Evolutionary conservation across 2,888 invertebrate genomes (phyloP), one percentile per base, ranked within the genome.

Genomic region (Rhingia campestris): DNA sequence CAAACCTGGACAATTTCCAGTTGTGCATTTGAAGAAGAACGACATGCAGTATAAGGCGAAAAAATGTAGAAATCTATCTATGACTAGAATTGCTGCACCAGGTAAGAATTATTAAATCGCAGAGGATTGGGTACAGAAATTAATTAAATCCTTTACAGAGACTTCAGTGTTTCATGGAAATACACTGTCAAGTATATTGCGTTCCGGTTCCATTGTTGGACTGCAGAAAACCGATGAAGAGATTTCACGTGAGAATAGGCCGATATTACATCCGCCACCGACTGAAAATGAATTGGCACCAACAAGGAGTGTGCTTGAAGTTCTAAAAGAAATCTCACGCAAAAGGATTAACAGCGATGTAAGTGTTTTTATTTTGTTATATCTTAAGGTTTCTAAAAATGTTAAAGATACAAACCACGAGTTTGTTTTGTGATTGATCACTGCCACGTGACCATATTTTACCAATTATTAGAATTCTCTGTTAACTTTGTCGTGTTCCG

Each of bases 241-340:
- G 67, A 73, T 90, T 33, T 89, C 89, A 0, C 86, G 89, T 2
- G 91, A 91, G 49, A 91, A 91, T 88, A 86, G 90, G 3, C 91
- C 91, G 0, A 91, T 90, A 59, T 30, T 90, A 58, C 90, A 90
- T 80, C 90, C 90, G 5, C 89, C 89, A 2, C 88, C 89, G 30
- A 88, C 89, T 0, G 91, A 90, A 59, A 89, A 88, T 63, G 92
- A 92, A 70, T 87, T 89, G 70, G 89, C 89, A 59, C 91, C 91
- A 3, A 92, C 93, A 1, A 90, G 92, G 64, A 93, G 92, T 88
- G 93, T 93, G 4, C 88, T 93, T 41, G 93, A 93, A 87, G 93
- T 92, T 10, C 87, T 93, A 0, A 93, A 93, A 85, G 93, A 93
- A 88, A 93, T 93, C 61, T 93, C 93, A 0, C 89, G 93, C 32